Evolutionary conservation across 30 jellyfish, hydroid and myxozoan species (phyloP).

Genomic region (Haliclystus octoradiatus): DNA sequence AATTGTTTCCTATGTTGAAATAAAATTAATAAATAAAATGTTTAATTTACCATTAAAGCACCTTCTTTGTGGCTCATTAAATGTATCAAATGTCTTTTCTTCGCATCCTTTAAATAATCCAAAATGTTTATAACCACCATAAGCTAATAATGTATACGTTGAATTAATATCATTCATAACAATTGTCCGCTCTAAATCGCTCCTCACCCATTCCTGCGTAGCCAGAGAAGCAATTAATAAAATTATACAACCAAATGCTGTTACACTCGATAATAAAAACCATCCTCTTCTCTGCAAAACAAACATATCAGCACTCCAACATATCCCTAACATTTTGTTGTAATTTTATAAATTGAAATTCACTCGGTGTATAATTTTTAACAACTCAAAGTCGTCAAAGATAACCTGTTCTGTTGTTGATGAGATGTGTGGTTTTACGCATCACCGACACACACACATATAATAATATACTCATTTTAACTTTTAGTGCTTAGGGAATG

Average conservation of each 20-base stretch:
- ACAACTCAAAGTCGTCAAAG: too few relatives aligned
- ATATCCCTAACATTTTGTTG: background rate
- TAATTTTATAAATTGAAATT: too few relatives aligned
- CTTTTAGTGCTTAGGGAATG: too few relatives aligned
- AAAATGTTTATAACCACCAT: conserved; percentile 39
- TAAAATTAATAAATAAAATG: background rate
- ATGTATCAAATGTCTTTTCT: conserved; percentile 32
- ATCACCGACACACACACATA: too few relatives aligned
- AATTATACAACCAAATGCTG: conserved; percentile 6
- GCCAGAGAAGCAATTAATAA: conserved; percentile 30
- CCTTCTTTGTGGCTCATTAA: conserved; percentile 15
- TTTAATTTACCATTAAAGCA: conserved; percentile 40
- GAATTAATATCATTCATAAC: background rate
- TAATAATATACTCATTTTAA: too few relatives aligned
- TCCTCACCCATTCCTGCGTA: conserved; percentile 43
- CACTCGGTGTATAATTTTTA: too few relatives aligned
- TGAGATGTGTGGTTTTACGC: too few relatives aligned
- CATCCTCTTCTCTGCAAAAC: conserved; percentile 13
- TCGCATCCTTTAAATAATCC: conserved; percentile 65
- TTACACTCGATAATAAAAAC: conserved; percentile 6
- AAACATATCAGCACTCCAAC: background rate
- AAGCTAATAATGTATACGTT: background rate
- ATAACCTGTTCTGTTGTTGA: too few relatives aligned
- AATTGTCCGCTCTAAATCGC: conserved; percentile 15
- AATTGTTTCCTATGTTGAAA: background rate